phyloP scores from a whole-genome alignment of 2,113 vertebrate genomes.

The Leucoraja erinaceus region DNA sequence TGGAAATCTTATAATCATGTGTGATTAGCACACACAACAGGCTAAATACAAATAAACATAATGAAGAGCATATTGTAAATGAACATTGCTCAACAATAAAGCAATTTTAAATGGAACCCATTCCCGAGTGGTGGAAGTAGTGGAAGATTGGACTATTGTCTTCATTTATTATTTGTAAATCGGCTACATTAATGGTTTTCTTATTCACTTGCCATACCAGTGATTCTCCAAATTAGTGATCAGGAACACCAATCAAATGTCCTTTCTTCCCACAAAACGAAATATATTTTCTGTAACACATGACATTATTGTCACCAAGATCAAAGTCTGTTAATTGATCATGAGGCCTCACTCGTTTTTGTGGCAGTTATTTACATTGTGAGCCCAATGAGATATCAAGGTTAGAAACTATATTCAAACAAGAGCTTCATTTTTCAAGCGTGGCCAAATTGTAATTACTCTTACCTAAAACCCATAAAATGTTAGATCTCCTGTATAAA shows the following conservation, averaged over 20 bases:
- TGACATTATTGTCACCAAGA: background rate
- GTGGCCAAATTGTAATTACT: background rate
- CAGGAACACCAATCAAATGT: background rate
- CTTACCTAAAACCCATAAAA: background rate
- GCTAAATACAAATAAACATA: background rate
- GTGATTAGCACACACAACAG: background rate
- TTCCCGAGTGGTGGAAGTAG: background rate
- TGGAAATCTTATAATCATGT: no score
- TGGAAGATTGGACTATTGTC: background rate
- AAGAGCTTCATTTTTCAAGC: background rate
- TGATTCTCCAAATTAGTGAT: background rate
- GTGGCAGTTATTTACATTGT: background rate
- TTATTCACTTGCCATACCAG: background rate
- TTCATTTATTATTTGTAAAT: background rate
- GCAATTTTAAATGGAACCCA: background rate
- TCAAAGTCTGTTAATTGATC: background rate
- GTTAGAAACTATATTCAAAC: background rate
- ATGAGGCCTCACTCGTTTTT: background rate
- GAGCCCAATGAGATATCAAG: background rate
- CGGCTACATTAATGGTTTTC: background rate
- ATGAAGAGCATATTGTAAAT: background rate
- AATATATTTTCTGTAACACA: background rate
- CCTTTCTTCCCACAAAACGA: background rate
- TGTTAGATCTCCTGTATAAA: background rate
- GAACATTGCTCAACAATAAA: background rate